A percentile compares a stretch with the other conserved stretches of the same genome.
phyloP scores from a whole-genome alignment of 2,797 vertebrate genomes.

The Vireo griseus region DNA sequence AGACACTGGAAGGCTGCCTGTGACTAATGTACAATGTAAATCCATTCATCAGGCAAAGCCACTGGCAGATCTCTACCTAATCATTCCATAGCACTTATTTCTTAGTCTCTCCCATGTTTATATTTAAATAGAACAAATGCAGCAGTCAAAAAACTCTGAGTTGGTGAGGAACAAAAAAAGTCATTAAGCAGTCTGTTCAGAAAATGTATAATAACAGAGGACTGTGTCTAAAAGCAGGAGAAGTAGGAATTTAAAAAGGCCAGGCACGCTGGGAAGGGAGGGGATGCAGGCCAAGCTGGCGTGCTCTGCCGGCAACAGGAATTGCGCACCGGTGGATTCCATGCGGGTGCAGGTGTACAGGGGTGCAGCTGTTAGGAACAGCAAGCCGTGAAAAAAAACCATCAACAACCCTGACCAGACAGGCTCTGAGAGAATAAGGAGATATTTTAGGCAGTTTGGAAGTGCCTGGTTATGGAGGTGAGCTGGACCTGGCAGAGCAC shows the following conservation, averaged over 20 bases:
- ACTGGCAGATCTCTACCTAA: neutral
- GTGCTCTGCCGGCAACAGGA: neutral
- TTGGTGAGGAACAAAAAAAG: neutral
- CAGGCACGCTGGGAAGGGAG: neutral
- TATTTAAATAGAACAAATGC: neutral
- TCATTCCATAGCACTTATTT: neutral
- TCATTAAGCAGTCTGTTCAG: neutral
- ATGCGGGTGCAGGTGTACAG: neutral
- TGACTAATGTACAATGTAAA: neutral
- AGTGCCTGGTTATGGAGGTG: neutral
- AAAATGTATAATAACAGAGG: neutral
- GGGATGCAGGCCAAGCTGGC: neutral
- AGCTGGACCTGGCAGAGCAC: neutral
- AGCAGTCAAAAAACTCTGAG: neutral
- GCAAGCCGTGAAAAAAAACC: neutral
- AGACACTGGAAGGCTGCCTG: neutral
- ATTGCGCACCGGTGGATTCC: neutral
- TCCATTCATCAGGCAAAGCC: constrained; percentile 14
- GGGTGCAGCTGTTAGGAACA: rapidly evolving
- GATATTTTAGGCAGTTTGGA: neutral
- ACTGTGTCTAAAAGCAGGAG: neutral
- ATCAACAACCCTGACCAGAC: neutral
- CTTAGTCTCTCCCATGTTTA: neutral
- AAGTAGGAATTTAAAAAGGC: neutral
- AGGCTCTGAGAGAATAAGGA: neutral